Evolutionary conservation across 2,797 vertebrate genomes (phyloP).

Genomic region (Intellagama lesueurii): DNA sequence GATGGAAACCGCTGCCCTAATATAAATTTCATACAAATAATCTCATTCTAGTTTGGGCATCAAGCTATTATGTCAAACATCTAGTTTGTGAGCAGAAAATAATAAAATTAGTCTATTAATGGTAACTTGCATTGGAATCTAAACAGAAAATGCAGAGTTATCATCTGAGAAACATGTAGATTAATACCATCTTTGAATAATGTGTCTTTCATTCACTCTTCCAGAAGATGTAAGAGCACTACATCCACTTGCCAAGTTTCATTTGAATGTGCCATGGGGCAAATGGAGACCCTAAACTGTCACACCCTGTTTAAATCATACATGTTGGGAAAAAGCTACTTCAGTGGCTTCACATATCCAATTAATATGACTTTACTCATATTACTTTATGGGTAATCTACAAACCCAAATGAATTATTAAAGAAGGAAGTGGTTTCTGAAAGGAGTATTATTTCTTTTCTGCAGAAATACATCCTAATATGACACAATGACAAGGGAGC

Average conservation of each 20-base stretch:
- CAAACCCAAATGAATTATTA: conserved; percentile 71
- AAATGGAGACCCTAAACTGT: conserved; percentile 75
- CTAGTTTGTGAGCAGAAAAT: conserved; percentile 34
- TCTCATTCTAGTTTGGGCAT: not conserved
- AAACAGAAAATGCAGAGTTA: conserved; percentile 61
- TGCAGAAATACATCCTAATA: conserved; percentile 48
- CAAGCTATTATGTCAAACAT: conserved; percentile 26
- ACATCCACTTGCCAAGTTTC: conserved; percentile 70
- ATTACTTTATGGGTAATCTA: conserved; percentile 66
- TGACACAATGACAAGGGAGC: conserved; percentile 18
- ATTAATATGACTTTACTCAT: conserved; percentile 70
- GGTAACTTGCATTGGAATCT: conserved; percentile 57
- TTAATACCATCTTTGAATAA: conserved; percentile 61
- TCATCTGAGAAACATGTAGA: conserved; percentile 21
- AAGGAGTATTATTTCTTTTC: conserved; percentile 60
- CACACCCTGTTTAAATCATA: conserved; percentile 68
- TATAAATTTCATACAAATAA: conserved; percentile 1
- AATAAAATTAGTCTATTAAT: conserved; percentile 40
- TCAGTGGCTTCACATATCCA: conserved; percentile 55
- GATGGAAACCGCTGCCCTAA: not conserved
- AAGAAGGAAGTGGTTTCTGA: conserved; percentile 68
- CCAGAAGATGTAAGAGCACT: conserved; percentile 62
- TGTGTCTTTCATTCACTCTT: conserved; percentile 67
- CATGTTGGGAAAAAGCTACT: conserved; percentile 48
- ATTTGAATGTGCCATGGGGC: conserved; percentile 69